phyloP scores from a whole-genome alignment of 37 sponge, comb jelly and placozoan species.

The Crambe crambe region DNA sequence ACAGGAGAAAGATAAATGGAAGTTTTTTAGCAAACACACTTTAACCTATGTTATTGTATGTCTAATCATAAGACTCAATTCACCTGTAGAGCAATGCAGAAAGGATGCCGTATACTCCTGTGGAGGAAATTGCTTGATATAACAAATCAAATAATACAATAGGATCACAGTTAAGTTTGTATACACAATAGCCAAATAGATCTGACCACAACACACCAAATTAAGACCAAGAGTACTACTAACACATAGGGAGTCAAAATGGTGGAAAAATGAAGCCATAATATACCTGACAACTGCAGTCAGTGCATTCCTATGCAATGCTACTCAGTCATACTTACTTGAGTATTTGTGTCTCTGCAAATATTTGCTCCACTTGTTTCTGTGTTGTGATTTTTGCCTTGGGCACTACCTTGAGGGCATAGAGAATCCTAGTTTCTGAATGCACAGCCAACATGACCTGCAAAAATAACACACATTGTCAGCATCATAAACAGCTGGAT shows the following conservation, averaged over 20 bases:
- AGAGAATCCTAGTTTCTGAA: constrained; percentile 35
- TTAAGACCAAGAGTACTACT: no score
- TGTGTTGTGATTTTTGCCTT: constrained; percentile 73
- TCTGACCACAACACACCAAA: background rate
- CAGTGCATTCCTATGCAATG: background rate
- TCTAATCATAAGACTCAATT: background rate
- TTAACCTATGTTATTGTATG: background rate
- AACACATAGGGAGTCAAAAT: no score
- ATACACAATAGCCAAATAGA: background rate
- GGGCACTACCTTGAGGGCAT: constrained; percentile 81
- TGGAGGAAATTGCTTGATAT: no score
- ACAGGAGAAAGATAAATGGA: background rate
- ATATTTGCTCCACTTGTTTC: constrained; percentile 70
- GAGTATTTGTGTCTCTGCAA: constrained; percentile 68
- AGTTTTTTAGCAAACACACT: background rate
- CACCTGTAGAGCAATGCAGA: constrained; percentile 71
- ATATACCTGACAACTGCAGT: no score
- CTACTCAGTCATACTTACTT: constrained; percentile 52
- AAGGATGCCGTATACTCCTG: constrained; percentile 65
- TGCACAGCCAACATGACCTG: constrained; percentile 60
- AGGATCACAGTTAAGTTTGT: background rate
- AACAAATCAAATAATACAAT: background rate
- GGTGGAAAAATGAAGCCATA: no score
- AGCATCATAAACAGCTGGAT: no score
- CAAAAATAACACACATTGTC: background rate